Conservation (phyloP, 1,140 invertebrate genomes). For the Coptotermes formosanus region DNA sequence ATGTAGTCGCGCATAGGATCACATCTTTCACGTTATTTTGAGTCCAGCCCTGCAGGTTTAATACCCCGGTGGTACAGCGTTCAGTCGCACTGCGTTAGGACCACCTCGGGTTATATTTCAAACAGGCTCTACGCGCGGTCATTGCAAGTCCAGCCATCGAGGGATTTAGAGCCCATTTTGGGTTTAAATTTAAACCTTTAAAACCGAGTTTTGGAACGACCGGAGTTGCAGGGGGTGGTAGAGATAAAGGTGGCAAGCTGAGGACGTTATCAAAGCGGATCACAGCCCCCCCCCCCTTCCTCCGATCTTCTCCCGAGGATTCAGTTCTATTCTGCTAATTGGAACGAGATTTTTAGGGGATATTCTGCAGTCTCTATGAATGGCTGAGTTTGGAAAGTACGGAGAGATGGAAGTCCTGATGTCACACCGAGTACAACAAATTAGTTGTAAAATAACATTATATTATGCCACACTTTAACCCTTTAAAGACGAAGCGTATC, state of each 20-base stretch:
- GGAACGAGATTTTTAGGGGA: background rate
- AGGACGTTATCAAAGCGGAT: background rate
- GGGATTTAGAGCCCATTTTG: constrained; percentile 25
- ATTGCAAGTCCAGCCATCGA: background rate
- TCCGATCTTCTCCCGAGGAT: background rate
- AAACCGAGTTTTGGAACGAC: constrained; percentile 6
- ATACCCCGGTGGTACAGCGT: background rate
- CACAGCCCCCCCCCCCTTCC: too few species aligned
- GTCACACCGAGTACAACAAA: background rate
- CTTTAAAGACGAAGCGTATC: too few species aligned
- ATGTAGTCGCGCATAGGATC: constrained; percentile 11
- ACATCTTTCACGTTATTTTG: constrained; percentile 26
- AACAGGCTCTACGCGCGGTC: background rate
- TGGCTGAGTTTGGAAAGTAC: background rate
- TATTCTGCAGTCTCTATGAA: background rate
- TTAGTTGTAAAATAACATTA: background rate
- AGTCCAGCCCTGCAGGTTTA: background rate
- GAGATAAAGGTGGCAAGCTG: constrained; percentile 7
- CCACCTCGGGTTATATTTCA: constrained; percentile 25
- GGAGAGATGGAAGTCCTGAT: background rate
- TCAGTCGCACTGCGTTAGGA: background rate
- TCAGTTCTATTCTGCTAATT: background rate
- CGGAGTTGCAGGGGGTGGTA: background rate
- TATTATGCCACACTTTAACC: background rate
- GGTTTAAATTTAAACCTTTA: constrained; percentile 26